phyloP scores from a whole-genome alignment of 2,888 invertebrate genomes.

The Diarsia rubi region DNA sequence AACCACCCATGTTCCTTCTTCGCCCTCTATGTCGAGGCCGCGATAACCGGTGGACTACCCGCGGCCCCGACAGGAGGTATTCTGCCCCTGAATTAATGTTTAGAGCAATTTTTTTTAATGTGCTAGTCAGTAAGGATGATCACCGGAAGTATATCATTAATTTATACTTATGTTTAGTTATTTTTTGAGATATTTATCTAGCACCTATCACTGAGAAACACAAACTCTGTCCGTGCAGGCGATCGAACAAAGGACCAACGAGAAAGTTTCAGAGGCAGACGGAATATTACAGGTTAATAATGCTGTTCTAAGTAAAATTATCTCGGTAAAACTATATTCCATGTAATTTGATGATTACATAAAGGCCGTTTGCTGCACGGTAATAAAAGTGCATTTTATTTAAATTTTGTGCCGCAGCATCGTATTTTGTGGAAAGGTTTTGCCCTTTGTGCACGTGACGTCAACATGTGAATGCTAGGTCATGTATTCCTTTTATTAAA shows the following conservation, averaged over 20 bases:
- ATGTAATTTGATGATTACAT: background rate
- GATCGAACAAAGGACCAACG: background rate
- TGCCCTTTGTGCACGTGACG: constrained; percentile 41
- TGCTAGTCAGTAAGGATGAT: too few relatives aligned
- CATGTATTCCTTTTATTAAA: constrained; percentile 34
- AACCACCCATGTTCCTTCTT: too few relatives aligned
- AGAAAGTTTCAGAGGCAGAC: background rate
- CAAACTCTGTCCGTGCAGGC: background rate
- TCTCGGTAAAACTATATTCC: background rate
- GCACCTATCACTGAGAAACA: too few relatives aligned
- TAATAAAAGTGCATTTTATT: constrained; percentile 24
- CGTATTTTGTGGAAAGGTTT: constrained; percentile 32
- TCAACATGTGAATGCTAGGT: constrained; percentile 37
- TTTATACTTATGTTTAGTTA: too few relatives aligned
- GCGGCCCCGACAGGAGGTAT: too few relatives aligned
- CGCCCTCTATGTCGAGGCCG: too few relatives aligned
- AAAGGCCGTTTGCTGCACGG: constrained; percentile 9
- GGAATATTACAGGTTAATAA: background rate
- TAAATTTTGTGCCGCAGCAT: constrained; percentile 20
- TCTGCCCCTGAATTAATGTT: too few relatives aligned
- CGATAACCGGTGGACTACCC: too few relatives aligned
- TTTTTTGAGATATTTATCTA: too few relatives aligned
- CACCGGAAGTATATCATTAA: too few relatives aligned
- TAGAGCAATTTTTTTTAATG: too few relatives aligned
- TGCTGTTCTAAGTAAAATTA: background rate